Conservation (phyloP, 2,797 vertebrate species). For the Fratercula arctica region DNA sequence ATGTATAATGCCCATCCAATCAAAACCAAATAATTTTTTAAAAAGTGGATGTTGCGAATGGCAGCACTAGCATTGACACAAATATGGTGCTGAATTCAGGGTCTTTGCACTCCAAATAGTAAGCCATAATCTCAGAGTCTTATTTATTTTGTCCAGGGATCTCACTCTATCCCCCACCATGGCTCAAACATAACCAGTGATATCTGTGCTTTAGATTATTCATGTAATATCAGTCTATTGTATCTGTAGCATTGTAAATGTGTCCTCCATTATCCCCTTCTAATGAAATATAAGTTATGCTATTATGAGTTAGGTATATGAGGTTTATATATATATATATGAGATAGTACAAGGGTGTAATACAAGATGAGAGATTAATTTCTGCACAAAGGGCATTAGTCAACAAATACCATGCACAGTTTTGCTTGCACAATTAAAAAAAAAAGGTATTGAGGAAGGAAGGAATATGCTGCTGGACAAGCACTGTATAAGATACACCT, state of each 20-base stretch:
- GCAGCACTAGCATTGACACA: constrained; percentile 44
- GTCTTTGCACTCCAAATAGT: constrained; percentile 8
- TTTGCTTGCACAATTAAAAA: constrained; percentile 75
- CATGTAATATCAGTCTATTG: constrained; percentile 27
- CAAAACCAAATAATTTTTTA: neutral
- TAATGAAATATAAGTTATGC: constrained; percentile 88
- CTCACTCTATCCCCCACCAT: constrained; percentile 54
- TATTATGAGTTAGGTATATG: constrained; percentile 78
- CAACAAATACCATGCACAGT: constrained; percentile 84
- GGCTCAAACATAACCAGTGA: constrained; percentile 78
- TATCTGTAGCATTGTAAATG: constrained; percentile 63
- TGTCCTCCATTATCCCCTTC: constrained; percentile 82
- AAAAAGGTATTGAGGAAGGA: neutral
- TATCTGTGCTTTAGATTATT: constrained; percentile 70
- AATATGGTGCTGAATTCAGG: constrained; percentile 28
- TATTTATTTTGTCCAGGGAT: neutral
- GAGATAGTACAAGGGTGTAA: constrained; percentile 74
- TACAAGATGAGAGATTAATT: constrained; percentile 78
- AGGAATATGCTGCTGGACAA: constrained; percentile 45
- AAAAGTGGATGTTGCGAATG: constrained; percentile 2
- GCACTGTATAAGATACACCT: constrained; percentile 51
- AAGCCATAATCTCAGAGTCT: neutral
- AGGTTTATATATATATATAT: neutral
- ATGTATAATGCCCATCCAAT: neutral
- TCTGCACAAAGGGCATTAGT: constrained; percentile 65